Evolutionary conservation across 2,113 vertebrate genomes (phyloP).

Genomic region (Boulengeromyrus knoepffleri): DNA sequence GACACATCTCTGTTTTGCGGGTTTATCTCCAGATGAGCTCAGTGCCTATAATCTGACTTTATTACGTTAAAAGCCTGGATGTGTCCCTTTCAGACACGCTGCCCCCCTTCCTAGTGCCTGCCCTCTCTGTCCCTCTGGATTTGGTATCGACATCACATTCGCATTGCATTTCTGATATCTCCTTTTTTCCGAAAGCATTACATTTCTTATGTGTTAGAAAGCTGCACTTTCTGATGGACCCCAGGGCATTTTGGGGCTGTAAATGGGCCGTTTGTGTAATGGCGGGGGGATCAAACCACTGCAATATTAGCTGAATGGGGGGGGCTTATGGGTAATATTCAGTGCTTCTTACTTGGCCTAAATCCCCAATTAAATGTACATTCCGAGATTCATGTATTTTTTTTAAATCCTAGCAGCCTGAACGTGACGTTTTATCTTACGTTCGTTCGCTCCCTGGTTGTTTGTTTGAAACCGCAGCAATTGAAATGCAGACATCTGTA

Average conservation of each 20-base stretch:
- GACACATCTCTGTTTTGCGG: neutral
- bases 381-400: neutral
- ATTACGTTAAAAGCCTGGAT: neutral
- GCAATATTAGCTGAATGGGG: neutral
- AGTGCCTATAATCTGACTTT: neutral
- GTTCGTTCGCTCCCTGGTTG: neutral
- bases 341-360: neutral
- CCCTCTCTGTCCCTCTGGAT: neutral
- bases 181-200: neutral
- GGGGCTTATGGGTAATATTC: neutral
- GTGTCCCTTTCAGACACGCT: neutral
- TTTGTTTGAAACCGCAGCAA: neutral
- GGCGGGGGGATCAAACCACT: neutral
- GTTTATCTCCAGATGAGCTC: neutral
- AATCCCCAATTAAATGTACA: neutral
- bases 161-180: neutral
- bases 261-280: neutral
- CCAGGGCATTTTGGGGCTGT: neutral
- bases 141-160: neutral
- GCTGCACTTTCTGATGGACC: neutral
- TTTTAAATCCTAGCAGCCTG: neutral
- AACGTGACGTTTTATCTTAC: neutral
- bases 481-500: neutral
- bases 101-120: neutral
- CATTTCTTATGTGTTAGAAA: neutral